Percentiles rank a stretch among this genome's conserved stretches.
Evolutionary conservation across 2,797 vertebrate species (phyloP).

Genomic region (Sebastolobus altivelis): DNA sequence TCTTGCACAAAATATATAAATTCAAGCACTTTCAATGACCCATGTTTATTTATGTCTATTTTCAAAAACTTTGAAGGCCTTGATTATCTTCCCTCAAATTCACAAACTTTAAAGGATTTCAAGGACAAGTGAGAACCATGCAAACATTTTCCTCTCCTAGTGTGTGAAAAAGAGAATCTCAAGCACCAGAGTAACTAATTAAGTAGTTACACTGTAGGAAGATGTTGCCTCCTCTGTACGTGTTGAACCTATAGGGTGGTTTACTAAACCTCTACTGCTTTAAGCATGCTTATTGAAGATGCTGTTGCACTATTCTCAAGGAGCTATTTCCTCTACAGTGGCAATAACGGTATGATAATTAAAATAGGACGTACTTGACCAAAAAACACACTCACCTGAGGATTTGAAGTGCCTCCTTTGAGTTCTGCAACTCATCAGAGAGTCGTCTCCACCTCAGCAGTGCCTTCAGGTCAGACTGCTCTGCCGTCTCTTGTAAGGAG

Average conservation of each 20-base stretch:
- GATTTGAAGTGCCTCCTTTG: slow-evolving; percentile 92
- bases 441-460: slow-evolving; percentile 91
- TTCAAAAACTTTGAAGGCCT: too few species aligned
- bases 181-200: not conserved
- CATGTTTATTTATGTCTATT: too few species aligned
- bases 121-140: not conserved
- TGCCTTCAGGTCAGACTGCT: slow-evolving; percentile 90
- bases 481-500: slow-evolving; percentile 77
- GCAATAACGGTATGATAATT: not conserved
- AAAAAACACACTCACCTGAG: slow-evolving; percentile 87
- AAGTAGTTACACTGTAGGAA: not conserved
- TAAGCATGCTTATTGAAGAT: not conserved
- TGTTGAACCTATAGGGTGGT: not conserved
- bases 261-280: slow-evolving; percentile 9
- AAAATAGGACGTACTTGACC: slow-evolving; percentile 12
- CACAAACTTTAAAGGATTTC: too few species aligned
- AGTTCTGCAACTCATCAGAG: slow-evolving; percentile 91
- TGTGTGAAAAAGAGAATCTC: not conserved
- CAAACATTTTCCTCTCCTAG: not conserved
- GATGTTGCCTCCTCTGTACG: not conserved
- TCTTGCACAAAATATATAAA: too few species aligned
- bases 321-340: not conserved
- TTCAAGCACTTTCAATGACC: too few species aligned
- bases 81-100: too few species aligned
- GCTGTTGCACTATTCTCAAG: not conserved